phyloP scores from a whole-genome alignment of 2,797 vertebrate genomes.

The Melanogrammus aeglefinus region DNA sequence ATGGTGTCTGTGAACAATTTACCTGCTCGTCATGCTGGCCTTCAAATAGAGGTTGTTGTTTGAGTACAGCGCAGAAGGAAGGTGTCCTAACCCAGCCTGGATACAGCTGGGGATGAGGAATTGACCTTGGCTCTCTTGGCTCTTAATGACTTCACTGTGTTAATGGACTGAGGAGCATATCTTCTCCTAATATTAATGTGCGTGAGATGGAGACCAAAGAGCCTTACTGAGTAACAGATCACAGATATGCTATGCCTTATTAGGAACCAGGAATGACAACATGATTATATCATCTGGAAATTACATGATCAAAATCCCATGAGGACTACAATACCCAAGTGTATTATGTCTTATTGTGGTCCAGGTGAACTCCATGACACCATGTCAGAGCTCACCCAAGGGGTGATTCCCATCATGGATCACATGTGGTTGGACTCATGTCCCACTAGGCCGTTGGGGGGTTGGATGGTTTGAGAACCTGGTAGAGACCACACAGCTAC shows the following conservation, averaged over 20 bases:
- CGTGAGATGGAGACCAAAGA: not conserved
- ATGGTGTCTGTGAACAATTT: constrained; percentile 15
- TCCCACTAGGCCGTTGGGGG: too few relatives aligned
- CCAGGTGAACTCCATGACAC: not conserved
- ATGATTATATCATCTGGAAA: not conserved
- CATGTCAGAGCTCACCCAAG: not conserved
- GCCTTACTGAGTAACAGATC: not conserved
- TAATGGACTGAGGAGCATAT: not conserved
- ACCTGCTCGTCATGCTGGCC: not conserved
- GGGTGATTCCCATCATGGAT: not conserved
- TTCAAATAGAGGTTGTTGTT: not conserved
- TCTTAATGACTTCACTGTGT: not conserved
- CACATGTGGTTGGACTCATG: too few relatives aligned
- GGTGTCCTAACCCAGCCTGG: not conserved
- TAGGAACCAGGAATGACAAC: not conserved
- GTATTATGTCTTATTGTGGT: not conserved
- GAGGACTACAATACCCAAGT: not conserved
- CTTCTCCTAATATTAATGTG: not conserved
- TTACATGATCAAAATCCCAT: not conserved
- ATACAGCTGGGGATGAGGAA: not conserved
- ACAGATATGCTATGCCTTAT: not conserved
- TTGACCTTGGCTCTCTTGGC: not conserved
- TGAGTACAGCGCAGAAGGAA: not conserved
- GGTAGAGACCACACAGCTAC: not conserved
- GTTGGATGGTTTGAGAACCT: not conserved